Evolutionary conservation across 35 echinoderm and acorn worm species (phyloP), one percentile per base, ranked within the genome.

Genomic region (Ophiothrix spiculata): DNA sequence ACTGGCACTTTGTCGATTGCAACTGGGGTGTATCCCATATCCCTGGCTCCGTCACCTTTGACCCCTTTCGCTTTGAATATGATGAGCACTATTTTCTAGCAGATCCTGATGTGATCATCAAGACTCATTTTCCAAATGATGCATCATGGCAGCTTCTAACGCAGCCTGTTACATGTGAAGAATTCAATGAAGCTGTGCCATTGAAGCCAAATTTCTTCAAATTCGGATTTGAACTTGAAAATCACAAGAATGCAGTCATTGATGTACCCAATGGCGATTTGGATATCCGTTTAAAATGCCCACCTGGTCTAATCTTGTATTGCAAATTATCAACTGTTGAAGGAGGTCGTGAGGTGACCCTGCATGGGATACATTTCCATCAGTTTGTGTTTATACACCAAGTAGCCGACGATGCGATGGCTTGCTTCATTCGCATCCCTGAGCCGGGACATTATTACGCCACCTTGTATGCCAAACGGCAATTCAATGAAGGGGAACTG

Each of bases 1-100:
- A 91, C 89, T 99, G 96, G 96, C 96, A 99, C 80, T 99, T 99
- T 80, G 32, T 99, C 14, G 96, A 99, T 76, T 99, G 96, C 79
- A 99, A 99, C 78, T 99, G 96, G 96, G 96, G 96, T 0, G 96
- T 99, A 64, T 99, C 96, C 14, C 92, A 99, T 64, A 99, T 99
- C 45, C 75, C 78, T 40, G 92, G 86, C 11, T 94, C 96, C 12
- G 83, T 90, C 82, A 83, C 94, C 37, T 97, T 93, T 85, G 94
- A 97, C 74, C 94, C 94, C 12, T 97, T 97, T 79, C 90, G 94
- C 19, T 97, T 92, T 45, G 87, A 97, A 74, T 97, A 97, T 46
- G 93, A 98, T 76, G 95, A 98, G 79, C 95, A 98, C 64, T 98
- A 98, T 86, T 98, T 98, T 75, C 79, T 98, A 17, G 92, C 91